Percentiles rank a stretch among this genome's conserved stretches.
Evolutionary conservation across 2,113 vertebrate species (phyloP).

Genomic region (Siphamia tubifer): DNA sequence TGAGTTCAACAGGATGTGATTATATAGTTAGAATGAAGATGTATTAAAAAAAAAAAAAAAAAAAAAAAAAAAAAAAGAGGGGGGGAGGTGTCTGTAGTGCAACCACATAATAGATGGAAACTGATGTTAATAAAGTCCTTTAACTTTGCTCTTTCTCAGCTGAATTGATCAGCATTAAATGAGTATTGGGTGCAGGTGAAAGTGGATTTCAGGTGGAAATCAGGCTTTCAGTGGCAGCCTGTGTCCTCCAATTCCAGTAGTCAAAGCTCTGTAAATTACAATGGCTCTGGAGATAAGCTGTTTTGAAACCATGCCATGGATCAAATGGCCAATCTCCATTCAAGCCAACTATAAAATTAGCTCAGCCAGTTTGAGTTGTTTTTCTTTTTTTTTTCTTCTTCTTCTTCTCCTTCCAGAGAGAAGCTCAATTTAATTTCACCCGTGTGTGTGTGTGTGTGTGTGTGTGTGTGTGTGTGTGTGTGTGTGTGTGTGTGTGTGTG

Average conservation of each 20-base stretch:
- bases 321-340: constrained; percentile 57
- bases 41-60: too few species aligned
- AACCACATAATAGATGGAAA: constrained; percentile 7
- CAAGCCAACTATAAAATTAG: constrained; percentile 48
- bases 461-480: too few species aligned
- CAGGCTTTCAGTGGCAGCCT: constrained; percentile 9
- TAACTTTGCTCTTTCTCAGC: neutral
- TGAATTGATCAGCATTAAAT: constrained; percentile 14
- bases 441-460: constrained; percentile 33
- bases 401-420: neutral
- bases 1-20: too few species aligned
- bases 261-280: constrained; percentile 56
- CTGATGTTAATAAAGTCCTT: neutral
- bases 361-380: constrained; percentile 15
- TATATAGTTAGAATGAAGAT: too few species aligned
- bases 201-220: constrained; percentile 27
- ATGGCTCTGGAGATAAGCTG: constrained; percentile 32
- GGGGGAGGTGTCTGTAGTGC: too few species aligned
- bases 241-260: constrained; percentile 40
- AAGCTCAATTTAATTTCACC: constrained; percentile 33
- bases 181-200: constrained; percentile 15
- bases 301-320: constrained; percentile 47
- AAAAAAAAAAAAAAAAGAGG: too few species aligned
- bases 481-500: too few species aligned
- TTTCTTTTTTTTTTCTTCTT: neutral